Evolutionary conservation across 2,113 vertebrate species (phyloP), one percentile per base, ranked within the genome.

Genomic region (Oreocharis arfaki): DNA sequence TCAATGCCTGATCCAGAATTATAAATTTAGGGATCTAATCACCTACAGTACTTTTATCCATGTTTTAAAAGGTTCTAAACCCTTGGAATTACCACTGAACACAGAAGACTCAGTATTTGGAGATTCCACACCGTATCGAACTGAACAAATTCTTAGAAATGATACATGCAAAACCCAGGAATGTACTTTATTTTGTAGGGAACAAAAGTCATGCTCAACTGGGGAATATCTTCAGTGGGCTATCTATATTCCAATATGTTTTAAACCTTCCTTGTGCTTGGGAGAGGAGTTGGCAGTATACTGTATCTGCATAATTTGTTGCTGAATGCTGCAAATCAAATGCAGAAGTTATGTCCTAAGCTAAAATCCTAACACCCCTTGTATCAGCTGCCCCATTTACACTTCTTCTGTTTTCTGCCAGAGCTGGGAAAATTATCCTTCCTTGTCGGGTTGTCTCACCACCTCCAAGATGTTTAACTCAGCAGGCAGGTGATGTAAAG

Each of bases 401-500:
- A 75, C 41, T 90, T 84, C 37, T 71, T 9, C 32, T 69, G n/a
- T 80, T 56, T 59, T 85, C 33, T 84, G 14, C 16, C 65, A 71
- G 56, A 89, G 23, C 49, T 87, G 30, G 65, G 23, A 89, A 84
- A 91, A 79, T 46, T 75, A 50, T 74, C 56, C 39, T 77, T 85
- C 55, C 56, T 78, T 67, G 57, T 76, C 16, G 0, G 63, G 60
- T 68, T 78, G 57, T 73, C 75, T 91, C 68, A 92, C 85, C 87
- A 94, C 79, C 85, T 95, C 76, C 90, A 89, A 77, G 88, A 85
- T 57, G 68, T 74, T 74, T 47, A 90, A 10, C 16, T 94, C 59
- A 49, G 64, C 47, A 92, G 79, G 73, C 76, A 95, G 93, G 93
- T 95, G 95, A 92, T 70, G 44, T 75, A 93, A 71, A 96, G 52